Evolutionary conservation across 2,113 vertebrate species (phyloP), one percentile per base, ranked within the genome.

Genomic region (Nibea albiflora): DNA sequence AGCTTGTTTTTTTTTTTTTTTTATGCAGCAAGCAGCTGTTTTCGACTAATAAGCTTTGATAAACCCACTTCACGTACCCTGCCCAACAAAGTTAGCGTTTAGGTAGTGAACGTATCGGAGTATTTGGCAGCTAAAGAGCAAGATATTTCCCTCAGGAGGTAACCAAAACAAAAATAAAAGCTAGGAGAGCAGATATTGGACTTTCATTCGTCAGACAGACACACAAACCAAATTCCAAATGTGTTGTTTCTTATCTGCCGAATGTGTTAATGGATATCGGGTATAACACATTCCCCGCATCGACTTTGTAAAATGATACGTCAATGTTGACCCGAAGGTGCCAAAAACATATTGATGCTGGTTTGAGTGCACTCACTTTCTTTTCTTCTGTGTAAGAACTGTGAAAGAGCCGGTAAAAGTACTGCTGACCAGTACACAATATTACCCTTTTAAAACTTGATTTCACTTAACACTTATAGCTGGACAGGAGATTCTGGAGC

Each of bases 401-500:
- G 46, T 14, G 6, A 6, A 69, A 22, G 42, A 54, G 22, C 35
- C 17, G 65, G 39, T 8, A 31, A 7, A 52, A 53, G 28, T 15
- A 4, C 9, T 46, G n/a, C 26, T 61, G 56, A 82, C 50, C 28
- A 42, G 49, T n/a, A 8, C 11, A 28, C 39, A 56, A 16, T 16
- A 26, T 71, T 28, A 11, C 49, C 61, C 53, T 76, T 54, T 58
- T 8, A 68, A 68, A 76, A 69, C n/a, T 17, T 76, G 15, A 61
- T 56, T 81, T 76, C 63, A 74, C 28, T 20, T 35, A 14, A 35
- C 63, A 76, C 24, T 67, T 73, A 17, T 73, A n/a, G 68, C 54
- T 60, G 61, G 73, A 20, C 28, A 42, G 42, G 62, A 68, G 15
- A 52, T 72, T 58, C 63, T 79, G 67, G 65, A 83, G 46, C 4